Evolutionary conservation across 2,113 vertebrate genomes (phyloP), one percentile per base, ranked within the genome.

Genomic region (Stigmatopora nigra): DNA sequence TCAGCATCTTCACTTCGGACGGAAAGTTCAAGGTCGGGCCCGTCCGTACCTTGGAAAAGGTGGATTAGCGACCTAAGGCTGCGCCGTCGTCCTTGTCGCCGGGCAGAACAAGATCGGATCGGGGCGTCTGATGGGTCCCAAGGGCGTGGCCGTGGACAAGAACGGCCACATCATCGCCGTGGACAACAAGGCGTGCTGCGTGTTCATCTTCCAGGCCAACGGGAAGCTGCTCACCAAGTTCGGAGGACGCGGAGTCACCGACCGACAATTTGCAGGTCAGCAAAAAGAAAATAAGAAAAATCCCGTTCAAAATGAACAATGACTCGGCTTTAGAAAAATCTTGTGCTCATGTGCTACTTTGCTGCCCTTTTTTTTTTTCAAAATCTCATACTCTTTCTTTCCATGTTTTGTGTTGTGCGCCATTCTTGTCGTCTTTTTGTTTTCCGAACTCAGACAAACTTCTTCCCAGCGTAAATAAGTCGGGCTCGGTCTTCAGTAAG

Each of bases 181-280:
- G n/a, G 96, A 99, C 88, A 99, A 98, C 90, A 98, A 98, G 73
- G 95, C 95, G 10, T 99, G 96, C 84, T 97, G 95, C 4, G 94
- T 98, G 86, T 98, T 97, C 88, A 96, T 95, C 88, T 98, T 99
- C 88, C 96, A 99, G 81, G 91, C 95, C 79, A 98, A 94, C 0
- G 96, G 96, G 52, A 99, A 99, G 75, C 87, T 98, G 1, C 93
- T 98, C 80, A 93, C 94, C 11, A 93, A 93, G 67, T 99, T 99
- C 7, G 95, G 96, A 41, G 92, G 93, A 72, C 92, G 95, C 0
- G 95, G 95, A 65, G 92, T 93, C 0, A 88, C 93, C 0, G 96
- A 99, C 72, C 90, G 93, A 64, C 96, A 98, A 82, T 96, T 98
- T 47, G 94, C 95, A 91, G 96, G 95, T 94, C 0, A 15, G 25